A percentile compares a stretch with the other conserved stretches of the same genome.
Evolutionary conservation across 1,140 invertebrate genomes (phyloP).

Genomic region (Conus betulinus): DNA sequence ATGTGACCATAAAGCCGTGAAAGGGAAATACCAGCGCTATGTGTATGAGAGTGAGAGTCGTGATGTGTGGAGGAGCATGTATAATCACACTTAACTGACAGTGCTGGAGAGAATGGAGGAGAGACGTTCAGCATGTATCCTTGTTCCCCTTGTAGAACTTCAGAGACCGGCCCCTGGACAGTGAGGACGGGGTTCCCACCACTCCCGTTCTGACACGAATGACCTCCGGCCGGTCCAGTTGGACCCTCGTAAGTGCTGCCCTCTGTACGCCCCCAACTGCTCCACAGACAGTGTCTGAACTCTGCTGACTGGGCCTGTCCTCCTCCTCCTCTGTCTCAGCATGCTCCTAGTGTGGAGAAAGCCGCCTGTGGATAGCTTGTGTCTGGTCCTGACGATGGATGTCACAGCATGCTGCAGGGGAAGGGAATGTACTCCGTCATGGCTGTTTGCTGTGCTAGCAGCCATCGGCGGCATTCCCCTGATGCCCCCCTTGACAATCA

Average conservation of each 20-base stretch:
- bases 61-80: neutral
- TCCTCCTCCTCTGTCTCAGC: conserved; percentile 7
- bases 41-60: neutral
- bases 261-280: neutral
- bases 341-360: conserved; percentile 27
- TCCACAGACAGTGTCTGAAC: neutral
- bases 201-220: conserved; percentile 68
- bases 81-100: neutral
- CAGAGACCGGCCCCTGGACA: conserved; percentile 68
- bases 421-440: too few species aligned
- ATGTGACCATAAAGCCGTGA: too few species aligned
- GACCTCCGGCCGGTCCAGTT: conserved; percentile 64
- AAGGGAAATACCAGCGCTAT: too few species aligned
- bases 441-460: too few species aligned
- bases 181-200: conserved; percentile 65
- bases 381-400: too few species aligned
- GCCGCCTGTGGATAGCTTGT: too few species aligned
- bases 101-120: neutral
- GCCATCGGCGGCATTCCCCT: too few species aligned
- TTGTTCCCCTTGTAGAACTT: conserved; percentile 64
- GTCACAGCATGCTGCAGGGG: too few species aligned
- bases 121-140: neutral
- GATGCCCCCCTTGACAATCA: too few species aligned
- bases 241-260: conserved; percentile 63
- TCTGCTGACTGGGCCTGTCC: neutral